Evolutionary conservation across 1,140 invertebrate genomes (phyloP), one percentile per base, ranked within the genome.

Genomic region (Atopsyche davidsoni): DNA sequence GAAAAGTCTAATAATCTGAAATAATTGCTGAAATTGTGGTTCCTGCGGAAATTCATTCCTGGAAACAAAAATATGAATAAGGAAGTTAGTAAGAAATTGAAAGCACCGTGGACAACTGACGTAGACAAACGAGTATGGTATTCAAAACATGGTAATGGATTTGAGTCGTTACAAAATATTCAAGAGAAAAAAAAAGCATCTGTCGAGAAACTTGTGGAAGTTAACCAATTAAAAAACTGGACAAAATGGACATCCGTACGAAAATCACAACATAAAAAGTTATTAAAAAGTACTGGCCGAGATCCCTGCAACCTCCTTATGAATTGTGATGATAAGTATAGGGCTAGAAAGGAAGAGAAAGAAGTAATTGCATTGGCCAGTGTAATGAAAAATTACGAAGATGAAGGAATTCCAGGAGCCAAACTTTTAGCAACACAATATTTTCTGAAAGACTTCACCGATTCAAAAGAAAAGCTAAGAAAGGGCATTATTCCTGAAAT

Each of bases 171-270:
- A 7, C 19, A 11, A 41, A 40, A 18, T 19, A 48, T 10, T 14
- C 4, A 9, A 4, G 6, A 22, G 28, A 25, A 10, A 24, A 40
- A 39, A 22, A 25, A 6, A 17, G 4, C 19, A 13, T 9, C n/a
- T 7, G 21, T n/a, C n/a, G 22, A 21, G 36, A 0, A 61, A 24
- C 4, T 2, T 10, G 6, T 17, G 0, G 60, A 67, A 42, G 66
- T 66, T 36, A 46, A 19, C 19, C 51, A 60, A 17, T 38, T 68
- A 4, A 17, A 22, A 6, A 67, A 67, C 22, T 68, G 66, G 66
- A 53, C 43, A 4, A 59, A 46, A 39, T 67, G 66, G 66, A 35
- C 64, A 9, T 4, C 23, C 0, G 42, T 59, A 7, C 53, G 58
- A 2, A 42, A 56, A 11, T 51, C 53, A 1, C 55, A 58, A 0